phyloP scores from a whole-genome alignment of 2,888 invertebrate species.

The Nowickia ferox region DNA sequence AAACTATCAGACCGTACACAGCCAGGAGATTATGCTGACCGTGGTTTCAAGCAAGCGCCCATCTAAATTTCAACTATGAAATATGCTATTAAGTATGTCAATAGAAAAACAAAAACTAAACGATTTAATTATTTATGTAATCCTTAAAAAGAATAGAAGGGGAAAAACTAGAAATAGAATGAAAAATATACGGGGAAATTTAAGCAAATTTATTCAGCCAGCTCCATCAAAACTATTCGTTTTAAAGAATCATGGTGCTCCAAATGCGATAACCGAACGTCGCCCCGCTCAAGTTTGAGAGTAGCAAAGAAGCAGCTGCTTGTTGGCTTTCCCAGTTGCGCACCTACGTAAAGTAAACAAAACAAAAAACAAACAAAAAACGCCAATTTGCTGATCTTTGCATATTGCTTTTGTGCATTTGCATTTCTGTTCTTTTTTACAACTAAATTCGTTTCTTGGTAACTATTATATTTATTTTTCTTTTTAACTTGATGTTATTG shows the following conservation, averaged over 20 bases:
- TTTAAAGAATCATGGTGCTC: not conserved
- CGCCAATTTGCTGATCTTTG: slow-evolving; percentile 53
- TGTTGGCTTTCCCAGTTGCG: not conserved
- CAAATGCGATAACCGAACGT: not conserved
- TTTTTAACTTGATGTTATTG: slow-evolving; percentile 43
- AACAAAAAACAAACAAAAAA: not conserved
- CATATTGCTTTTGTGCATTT: slow-evolving; percentile 33
- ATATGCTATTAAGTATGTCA: slow-evolving; percentile 56
- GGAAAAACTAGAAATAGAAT: slow-evolving; percentile 2
- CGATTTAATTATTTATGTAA: slow-evolving; percentile 41
- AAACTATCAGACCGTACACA: slow-evolving; percentile 84
- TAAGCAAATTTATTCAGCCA: slow-evolving; percentile 4
- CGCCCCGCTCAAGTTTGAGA: not conserved
- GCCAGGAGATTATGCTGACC: slow-evolving; percentile 88
- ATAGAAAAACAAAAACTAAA: slow-evolving; percentile 27
- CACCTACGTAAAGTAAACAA: not conserved
- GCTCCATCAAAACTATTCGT: not conserved
- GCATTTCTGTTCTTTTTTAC: slow-evolving; percentile 26
- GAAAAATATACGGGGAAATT: slow-evolving; percentile 20
- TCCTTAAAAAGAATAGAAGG: slow-evolving; percentile 49
- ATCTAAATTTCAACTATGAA: slow-evolving; percentile 73
- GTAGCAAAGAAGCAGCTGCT: not conserved
- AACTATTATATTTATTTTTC: slow-evolving; percentile 57
- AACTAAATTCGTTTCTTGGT: slow-evolving; percentile 62
- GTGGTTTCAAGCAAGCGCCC: slow-evolving; percentile 88